These are phyloP conservation scores for Rhinichthys klamathensis DNA, from an alignment of 2,113 vertebrate genomes.

Conservation along the genomic window DNA sequence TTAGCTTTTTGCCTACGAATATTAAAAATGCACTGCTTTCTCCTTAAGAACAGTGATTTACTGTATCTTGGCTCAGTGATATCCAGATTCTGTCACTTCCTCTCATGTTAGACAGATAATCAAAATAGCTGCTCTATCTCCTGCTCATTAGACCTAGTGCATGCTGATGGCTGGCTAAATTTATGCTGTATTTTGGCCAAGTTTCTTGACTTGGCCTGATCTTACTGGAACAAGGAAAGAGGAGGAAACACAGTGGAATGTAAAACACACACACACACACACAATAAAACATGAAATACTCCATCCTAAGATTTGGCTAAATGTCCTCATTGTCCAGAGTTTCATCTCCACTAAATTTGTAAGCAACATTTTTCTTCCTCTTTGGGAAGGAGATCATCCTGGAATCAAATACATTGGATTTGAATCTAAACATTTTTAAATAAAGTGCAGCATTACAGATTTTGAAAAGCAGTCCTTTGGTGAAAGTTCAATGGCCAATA, in stretches of 20 bases:
- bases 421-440: background rate
- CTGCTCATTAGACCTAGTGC: slow-evolving; percentile 66
- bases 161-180: slow-evolving; percentile 65
- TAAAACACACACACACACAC: background rate
- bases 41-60: slow-evolving; percentile 1
- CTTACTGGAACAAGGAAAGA: slow-evolving; percentile 50
- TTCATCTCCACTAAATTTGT: background rate
- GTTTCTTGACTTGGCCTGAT: slow-evolving; percentile 56
- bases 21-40: background rate
- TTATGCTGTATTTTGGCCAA: slow-evolving; percentile 66
- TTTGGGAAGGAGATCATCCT: background rate
- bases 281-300: background rate
- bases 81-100: slow-evolving; percentile 38
- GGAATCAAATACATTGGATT: background rate
- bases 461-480: background rate
- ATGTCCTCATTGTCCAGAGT: background rate
- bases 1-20: background rate
- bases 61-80: slow-evolving; percentile 19
- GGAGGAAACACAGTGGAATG: slow-evolving; percentile 40
- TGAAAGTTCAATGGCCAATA: background rate
- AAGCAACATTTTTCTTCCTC: background rate
- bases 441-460: background rate
- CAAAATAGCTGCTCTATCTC: slow-evolving; percentile 69
- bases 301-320: slow-evolving; percentile 26
- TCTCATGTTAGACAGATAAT: slow-evolving; percentile 62